Evolutionary conservation across 2,888 invertebrate genomes (phyloP), one percentile per base, ranked within the genome.

Genomic region (Zelleria hepariella): DNA sequence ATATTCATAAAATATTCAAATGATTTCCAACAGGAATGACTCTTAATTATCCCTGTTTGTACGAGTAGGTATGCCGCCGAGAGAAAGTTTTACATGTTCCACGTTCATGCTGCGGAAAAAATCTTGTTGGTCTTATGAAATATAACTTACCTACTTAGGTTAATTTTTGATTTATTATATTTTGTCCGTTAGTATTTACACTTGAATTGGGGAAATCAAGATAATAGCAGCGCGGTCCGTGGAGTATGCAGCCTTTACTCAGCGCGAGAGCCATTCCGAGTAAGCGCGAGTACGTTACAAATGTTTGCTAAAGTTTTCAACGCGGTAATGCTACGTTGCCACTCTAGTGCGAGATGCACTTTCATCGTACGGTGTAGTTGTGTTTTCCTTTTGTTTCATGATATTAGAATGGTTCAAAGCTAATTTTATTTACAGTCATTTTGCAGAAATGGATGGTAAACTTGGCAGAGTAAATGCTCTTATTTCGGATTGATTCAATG

Each of bases 1-100:
- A 82, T 82, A 78, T 82, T 82, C 82, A 79, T 83, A 80, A 83
- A 82, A 82, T 84, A 87, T 87, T 87, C 85, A 86, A 85, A 82
- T 82, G 83, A 84, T 83, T 85, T 84, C 82, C 42, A n/a, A 57
- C 32, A 52, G 57, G 42, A 82, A 62, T 78, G 79, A 78, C 85
- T 78, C 86, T 80, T 85, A 87, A 87, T 87, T 87, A 86, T 83
- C 79, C 71, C 73, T 80, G 80, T 84, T 86, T 85, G 82, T 83
- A 77, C 75, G 80, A 65, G 65, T 75, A n/a, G n/a, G n/a, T n/a
- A 64, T 68, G 53, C 49, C 21, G 49, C 18, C 49, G 15, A 42
- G 32, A 42, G 32, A 42, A 42, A 42, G 32, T 42, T 42, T 42
- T 42, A 15, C 15, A 42, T 15, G 32, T 42, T 42, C 32, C 32